Evolutionary conservation across 2,113 vertebrate species (phyloP).

Genomic region (Carettochelys insculpta): DNA sequence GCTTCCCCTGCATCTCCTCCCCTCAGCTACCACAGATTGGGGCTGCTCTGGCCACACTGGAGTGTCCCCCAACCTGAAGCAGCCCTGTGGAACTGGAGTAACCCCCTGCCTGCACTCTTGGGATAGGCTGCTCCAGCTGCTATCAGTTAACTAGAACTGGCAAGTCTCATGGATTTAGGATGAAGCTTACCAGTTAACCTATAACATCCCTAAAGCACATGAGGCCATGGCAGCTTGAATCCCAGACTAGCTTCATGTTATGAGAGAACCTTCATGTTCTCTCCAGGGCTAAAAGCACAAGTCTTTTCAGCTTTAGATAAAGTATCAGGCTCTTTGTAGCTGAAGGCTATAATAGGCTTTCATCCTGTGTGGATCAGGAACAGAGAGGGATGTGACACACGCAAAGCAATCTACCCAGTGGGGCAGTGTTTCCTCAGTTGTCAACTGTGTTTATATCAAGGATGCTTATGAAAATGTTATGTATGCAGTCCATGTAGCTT

Average conservation of each 20-base stretch:
- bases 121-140: too few species aligned
- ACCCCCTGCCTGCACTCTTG: too few species aligned
- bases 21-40: too few species aligned
- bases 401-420: background rate
- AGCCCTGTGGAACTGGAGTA: too few species aligned
- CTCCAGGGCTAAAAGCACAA: background rate
- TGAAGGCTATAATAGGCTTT: background rate
- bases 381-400: background rate
- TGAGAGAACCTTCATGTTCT: background rate
- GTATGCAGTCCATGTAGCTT: background rate
- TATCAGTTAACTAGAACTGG: too few species aligned
- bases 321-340: background rate
- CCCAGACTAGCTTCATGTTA: background rate
- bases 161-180: too few species aligned
- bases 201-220: too few species aligned
- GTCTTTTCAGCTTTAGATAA: background rate
- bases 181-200: too few species aligned
- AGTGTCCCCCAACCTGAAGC: too few species aligned
- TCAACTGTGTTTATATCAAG: background rate
- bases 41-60: too few species aligned
- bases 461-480: conserved; percentile 1
- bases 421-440: background rate
- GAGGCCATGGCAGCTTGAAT: background rate
- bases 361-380: background rate
- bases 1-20: too few species aligned